Evolutionary conservation across 1,140 invertebrate species (phyloP), one percentile per base, ranked within the genome.

Genomic region (Caenorhabditis briggsae): DNA sequence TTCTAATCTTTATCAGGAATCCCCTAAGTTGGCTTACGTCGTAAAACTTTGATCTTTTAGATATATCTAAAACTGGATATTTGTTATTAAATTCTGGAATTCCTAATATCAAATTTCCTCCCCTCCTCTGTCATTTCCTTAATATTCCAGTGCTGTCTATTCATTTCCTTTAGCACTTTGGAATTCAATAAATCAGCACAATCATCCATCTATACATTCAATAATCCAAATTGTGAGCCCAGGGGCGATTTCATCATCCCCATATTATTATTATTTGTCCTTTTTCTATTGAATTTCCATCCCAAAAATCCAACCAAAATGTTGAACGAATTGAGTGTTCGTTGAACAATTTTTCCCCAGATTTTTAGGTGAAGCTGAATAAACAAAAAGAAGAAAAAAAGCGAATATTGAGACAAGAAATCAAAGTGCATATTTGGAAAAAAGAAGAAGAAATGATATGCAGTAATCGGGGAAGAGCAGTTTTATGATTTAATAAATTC

Each of bases 121-220:
- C 23, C 1, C 0, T 61, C 16, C 50, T 58, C 56, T 8, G 16
- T n/a, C 8, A 7, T n/a, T 18, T 61, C 14, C n/a, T 20, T 12
- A 12, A 20, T 61, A 64, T 33, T 33, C 33, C 33, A 33, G 33
- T 33, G 33, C 33, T 3, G 3, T 33, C 33, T 33, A 64, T 64
- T 64, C 61, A 64, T 64, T 70, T 70, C 64, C 33, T 70, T 43
- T 70, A n/a, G 16, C 64, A 70, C 64, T 70, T 41, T 64, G 25
- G 12, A 33, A 18, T 33, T 33, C 33, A 33, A 33, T 33, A 33
- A 33, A 33, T 33, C 33, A 33, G 3, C 33, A 33, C 61, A 64
- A 64, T 64, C 58, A 59, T 18, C 58, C n/a, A 33, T 64, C 33
- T 18, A 14, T 41, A 11, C 8, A 11, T 64, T 33, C 33, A 11